phyloP scores from a whole-genome alignment of 37 sponge, comb jelly and placozoan genomes.

The Bolinopsis microptera region DNA sequence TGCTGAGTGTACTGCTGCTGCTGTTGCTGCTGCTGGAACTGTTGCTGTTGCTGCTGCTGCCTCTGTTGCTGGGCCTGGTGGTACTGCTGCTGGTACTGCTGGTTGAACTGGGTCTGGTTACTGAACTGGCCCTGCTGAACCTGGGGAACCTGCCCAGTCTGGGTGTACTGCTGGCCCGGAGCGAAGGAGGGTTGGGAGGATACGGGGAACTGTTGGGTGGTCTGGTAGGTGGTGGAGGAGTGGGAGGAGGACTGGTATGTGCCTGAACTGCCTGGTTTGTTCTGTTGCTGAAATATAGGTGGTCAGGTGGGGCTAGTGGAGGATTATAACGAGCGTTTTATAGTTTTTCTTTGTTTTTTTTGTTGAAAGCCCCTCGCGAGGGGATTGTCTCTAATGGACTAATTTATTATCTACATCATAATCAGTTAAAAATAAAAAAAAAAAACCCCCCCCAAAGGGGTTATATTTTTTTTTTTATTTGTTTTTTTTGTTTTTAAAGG shows the following conservation, averaged over 20 bases:
- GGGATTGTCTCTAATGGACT: no score
- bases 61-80: constrained; percentile 1
- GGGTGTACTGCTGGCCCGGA: neutral
- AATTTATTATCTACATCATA: no score
- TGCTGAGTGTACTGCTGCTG: constrained; percentile 31
- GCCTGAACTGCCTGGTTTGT: constrained; percentile 15
- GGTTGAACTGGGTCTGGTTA: neutral
- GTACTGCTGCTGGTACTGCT: constrained; percentile 39
- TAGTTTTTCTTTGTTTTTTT: no score
- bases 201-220: neutral
- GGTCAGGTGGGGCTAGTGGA: no score
- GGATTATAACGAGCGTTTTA: no score
- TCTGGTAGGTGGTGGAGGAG: constrained; percentile 43
- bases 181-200: constrained; percentile 29
- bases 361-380: no score
- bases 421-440: no score
- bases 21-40: constrained; percentile 16
- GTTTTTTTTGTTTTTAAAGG: no score
- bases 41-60: constrained; percentile 45
- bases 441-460: no score
- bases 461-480: no score
- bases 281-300: constrained; percentile 46
- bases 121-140: neutral
- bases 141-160: neutral
- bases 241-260: constrained; percentile 58